Base-by-base conservation (phyloP, 2,888 invertebrate species). In the Sarcophaga carnaria region DNA sequence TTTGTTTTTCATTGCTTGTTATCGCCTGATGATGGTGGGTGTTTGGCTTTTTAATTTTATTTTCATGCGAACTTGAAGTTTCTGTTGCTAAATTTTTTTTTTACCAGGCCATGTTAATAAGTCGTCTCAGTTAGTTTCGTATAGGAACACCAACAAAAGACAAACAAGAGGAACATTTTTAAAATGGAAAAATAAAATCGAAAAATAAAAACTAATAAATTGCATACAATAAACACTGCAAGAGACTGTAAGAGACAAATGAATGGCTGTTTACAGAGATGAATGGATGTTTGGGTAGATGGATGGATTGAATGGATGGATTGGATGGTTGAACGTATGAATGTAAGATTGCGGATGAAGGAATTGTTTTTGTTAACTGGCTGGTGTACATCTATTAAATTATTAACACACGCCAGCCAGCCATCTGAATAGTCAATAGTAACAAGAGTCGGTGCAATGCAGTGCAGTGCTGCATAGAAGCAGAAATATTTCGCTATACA, bases 51-150 rank as follows among this genome's bases (percentile, higher is more conserved):
- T 84, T 84, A 87, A 84, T 81, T 81, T 87, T 84, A 84, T 87
- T 87, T 84, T 87, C 87, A 84, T 87, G 84, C 87, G 87, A 87
- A 87, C 87, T 87, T 87, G 87, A 84, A 79, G 84, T 79, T 71
- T 78, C 74, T 25, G n/a, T 67, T 12, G 12, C 47, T 62, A 59
- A 25, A 63, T 12, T 14, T 64, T 63, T 47, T 25, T 71, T 64
- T 76, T 63, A 70, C 49, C 69, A 66, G 80, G 80, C 75, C 80
- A 83, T 86, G 80, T 79, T 75, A 87, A 84, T 84, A 69, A 82
- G 78, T 66, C 75, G 78, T 66, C 66, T 71, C 75, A 83, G 78
- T 78, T 86, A 78, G 60, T 80, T 76, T 70, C 78, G 54, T 81
- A 84, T 79, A 81, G 84, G 81, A 84, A 87, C 80, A 80, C 76